These are phyloP conservation scores for Camponotus floridanus DNA, from an alignment of 1,140 invertebrate genomes.

Conservation along the genomic window DNA sequence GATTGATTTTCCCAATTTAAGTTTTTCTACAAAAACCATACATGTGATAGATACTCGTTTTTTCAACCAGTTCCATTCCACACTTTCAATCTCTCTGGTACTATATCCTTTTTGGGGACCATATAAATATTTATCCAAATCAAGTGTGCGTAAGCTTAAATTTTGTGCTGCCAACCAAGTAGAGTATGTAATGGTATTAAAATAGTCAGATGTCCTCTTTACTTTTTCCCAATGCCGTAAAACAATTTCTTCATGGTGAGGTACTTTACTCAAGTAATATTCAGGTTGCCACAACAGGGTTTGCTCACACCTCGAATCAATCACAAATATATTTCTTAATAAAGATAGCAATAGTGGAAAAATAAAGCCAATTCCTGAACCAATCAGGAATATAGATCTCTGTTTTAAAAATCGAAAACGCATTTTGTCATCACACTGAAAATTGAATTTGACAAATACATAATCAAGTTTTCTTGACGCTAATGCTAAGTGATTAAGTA, in stretches of 20 bases:
- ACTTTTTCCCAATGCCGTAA: conserved; percentile 55
- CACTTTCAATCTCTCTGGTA: conserved; percentile 36
- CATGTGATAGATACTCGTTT: conserved; percentile 81
- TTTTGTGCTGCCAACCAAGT: conserved; percentile 76
- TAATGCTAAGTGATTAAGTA: neutral
- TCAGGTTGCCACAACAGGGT: conserved; percentile 14
- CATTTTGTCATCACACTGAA: conserved; percentile 42
- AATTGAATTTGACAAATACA: neutral
- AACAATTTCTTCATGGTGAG: neutral
- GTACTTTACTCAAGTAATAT: conserved; percentile 18
- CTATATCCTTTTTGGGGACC: conserved; percentile 46
- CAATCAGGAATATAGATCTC: conserved; percentile 59
- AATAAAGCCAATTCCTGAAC: conserved; percentile 75
- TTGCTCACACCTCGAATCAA: neutral
- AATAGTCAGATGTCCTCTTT: conserved; percentile 26
- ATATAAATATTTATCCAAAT: conserved; percentile 80
- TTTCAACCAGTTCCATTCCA: conserved; percentile 82
- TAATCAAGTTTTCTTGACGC: neutral
- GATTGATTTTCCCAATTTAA: conserved; percentile 78
- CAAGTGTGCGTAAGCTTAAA: conserved; percentile 59
- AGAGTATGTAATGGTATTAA: conserved; percentile 69
- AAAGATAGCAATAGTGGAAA: conserved; percentile 60
- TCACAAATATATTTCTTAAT: conserved; percentile 24
- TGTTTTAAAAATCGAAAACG: conserved; percentile 36
- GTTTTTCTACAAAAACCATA: conserved; percentile 81